phyloP scores from a whole-genome alignment of 2,888 invertebrate genomes.

The Pristionchus entomophagus region DNA sequence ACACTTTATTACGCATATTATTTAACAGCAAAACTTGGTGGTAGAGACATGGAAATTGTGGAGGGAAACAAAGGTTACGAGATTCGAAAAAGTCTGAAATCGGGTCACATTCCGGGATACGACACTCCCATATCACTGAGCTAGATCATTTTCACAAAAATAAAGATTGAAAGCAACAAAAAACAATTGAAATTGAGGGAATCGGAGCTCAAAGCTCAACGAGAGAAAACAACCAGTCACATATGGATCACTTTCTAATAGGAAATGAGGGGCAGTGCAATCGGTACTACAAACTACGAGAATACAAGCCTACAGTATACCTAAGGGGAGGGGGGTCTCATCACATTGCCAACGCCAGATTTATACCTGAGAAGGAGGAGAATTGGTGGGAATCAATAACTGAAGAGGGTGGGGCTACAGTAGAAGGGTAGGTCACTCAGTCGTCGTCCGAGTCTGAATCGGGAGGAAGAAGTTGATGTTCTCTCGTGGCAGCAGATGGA shows the following conservation, averaged over 20 bases:
- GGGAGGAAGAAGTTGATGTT: slow-evolving; percentile 27
- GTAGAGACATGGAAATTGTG: slow-evolving; percentile 3
- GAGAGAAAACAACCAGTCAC: slow-evolving; percentile 28
- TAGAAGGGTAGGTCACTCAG: slow-evolving; percentile 25
- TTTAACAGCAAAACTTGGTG: not conserved
- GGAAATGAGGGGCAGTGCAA: not conserved
- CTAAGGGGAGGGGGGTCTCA: not conserved
- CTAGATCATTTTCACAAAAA: not conserved
- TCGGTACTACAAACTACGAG: not conserved
- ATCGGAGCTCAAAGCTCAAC: slow-evolving; percentile 10
- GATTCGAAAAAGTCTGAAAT: slow-evolving; percentile 14
- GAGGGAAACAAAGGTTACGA: not conserved
- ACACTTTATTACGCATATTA: slow-evolving; percentile 8
- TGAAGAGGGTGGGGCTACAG: not conserved
- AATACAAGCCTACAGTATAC: not conserved
- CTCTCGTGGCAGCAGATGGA: not conserved
- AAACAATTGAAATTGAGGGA: not conserved
- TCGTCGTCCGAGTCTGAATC: slow-evolving; percentile 32
- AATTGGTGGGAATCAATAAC: not conserved
- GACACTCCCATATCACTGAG: slow-evolving; percentile 32
- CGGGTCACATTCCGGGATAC: slow-evolving; percentile 24
- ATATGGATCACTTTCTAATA: not conserved
- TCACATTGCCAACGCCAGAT: not conserved
- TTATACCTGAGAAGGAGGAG: not conserved
- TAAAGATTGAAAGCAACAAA: not conserved